Base-by-base conservation (phyloP, 2,888 invertebrate genomes). In the Dynastes maya region DNA sequence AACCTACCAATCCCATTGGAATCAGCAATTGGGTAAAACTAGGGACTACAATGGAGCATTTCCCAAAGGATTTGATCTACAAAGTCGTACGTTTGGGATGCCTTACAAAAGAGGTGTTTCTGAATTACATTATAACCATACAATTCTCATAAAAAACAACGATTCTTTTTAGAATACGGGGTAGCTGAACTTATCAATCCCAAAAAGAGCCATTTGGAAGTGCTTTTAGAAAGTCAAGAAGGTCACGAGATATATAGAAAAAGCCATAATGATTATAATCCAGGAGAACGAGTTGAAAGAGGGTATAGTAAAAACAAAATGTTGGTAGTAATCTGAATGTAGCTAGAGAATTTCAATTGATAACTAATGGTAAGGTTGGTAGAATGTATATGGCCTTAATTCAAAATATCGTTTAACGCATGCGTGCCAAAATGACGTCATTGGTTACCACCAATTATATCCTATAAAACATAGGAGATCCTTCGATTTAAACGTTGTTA, bases 261-360 rank as follows among this genome's bases (percentile, higher is more conserved):
- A 83, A 89, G 88, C 11, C 90, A 91, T 82, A 88, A 89, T 67
- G 88, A 89, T 84, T 91, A 89, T 82, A 86, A 89, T 81, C 88
- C 89, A 0, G 86, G 88, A 2, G 90, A 91, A 83, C 87, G 86
- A 83, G 82, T 88, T 16, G 83, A 87, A 74, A 85, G 89, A 84
- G 84, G 86, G 88, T 90, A 87, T 49, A 53, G 16, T 70, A 11
- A 13, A 55, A 72, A 40, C 1, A 32, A 37, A 37, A 13, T 58
- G 55, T 58, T 4, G 55, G 55, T 27, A 58, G 22, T 8, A 2
- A 53, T 53, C 16, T 53, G 53, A 53, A 53, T 51, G 9, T 13
- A 5, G 45, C 11, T 2, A 45, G 11, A 45, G 11, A 45, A 9
- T 40, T 9, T 40, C 0, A 40, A 40, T 40, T 40, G 2, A 8